Conservation (phyloP, 2,113 vertebrate genomes). For the Myotis lucifugus region DNA sequence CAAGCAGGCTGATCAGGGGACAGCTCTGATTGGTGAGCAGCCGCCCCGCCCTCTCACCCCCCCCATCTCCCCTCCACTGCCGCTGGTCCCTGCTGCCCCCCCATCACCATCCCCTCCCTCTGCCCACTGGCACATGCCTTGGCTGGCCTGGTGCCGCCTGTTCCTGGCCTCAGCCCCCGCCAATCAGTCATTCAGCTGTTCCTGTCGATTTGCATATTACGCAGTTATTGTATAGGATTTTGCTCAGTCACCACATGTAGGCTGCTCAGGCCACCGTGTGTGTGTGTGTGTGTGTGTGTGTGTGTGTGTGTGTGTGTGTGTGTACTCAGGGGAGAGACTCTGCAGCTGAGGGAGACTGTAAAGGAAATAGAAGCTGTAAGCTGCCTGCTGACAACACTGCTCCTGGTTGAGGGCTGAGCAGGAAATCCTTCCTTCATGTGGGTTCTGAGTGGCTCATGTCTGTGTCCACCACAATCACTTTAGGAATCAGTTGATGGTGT, state of each 20-base stretch:
- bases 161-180: too few species aligned
- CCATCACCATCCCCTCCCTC: too few species aligned
- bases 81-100: too few species aligned
- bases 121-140: too few species aligned
- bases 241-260: background rate
- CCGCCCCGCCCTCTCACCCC: too few species aligned
- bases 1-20: too few species aligned
- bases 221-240: background rate
- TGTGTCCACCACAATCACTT: background rate
- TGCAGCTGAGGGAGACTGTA: background rate
- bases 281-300: too few species aligned
- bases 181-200: too few species aligned
- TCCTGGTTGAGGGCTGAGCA: background rate
- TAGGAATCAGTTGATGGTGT: background rate
- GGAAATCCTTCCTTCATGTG: background rate
- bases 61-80: too few species aligned
- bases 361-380: background rate
- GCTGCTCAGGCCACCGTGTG: background rate
- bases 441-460: background rate
- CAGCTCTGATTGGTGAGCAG: rapidly evolving
- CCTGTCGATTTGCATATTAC: too few species aligned
- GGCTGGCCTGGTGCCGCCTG: too few species aligned
- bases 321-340: background rate
- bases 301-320: background rate
- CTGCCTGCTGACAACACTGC: background rate